Base-by-base conservation (phyloP, 2,113 vertebrate species). In the Chauna torquata region DNA sequence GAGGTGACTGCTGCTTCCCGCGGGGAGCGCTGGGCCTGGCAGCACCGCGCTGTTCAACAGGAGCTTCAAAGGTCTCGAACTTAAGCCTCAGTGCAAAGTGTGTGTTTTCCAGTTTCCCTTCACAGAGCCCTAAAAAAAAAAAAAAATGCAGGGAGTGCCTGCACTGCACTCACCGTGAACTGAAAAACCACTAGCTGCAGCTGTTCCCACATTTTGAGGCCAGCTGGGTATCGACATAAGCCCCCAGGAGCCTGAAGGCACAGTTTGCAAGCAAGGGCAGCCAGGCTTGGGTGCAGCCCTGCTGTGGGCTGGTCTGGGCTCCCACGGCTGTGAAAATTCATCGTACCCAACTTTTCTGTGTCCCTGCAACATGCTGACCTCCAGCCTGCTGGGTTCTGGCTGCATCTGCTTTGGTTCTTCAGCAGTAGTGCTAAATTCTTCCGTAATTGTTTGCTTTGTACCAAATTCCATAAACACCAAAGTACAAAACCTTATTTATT, bases 101-200 rank as follows among this genome's bases (percentile, higher is more conserved):
- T 20, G 76, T 36, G 12, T 36, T 81, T 72, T 72, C 5, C 52
- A 69, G 22, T 65, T 72, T 9, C 15, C 25, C 55, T 44, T 36
- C 42, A 30, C 34, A 72, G 12, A 75, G 34, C 52, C 19, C 32
- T 68, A 5, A 38, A 57, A 55, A 18, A 17, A 50, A 17, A 50
- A 77, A n/a, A 24, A 6, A 15, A n/a, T 20, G 11, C 13, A 28
- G 42, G 30, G 45, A 47, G 4, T 0, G 2, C 68, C 49, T 34
- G 36, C 2, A 3, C 25, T 25, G 27, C 1, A 1, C 34, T 72
- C 38, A 30, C 28, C 2, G 0, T 32, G 14, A 27, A 44, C 65
- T 42, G 50, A 32, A 65, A 47, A 66, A 13, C 11, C 18, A 0
- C 12, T 4, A 7, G 2, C 12, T 24, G 1, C 57, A 66, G 45